Percentiles rank a stretch among this genome's conserved stretches.
phyloP scores from a whole-genome alignment of 30 jellyfish, hydroid and myxozoan genomes.

The Aurelia sp. region DNA sequence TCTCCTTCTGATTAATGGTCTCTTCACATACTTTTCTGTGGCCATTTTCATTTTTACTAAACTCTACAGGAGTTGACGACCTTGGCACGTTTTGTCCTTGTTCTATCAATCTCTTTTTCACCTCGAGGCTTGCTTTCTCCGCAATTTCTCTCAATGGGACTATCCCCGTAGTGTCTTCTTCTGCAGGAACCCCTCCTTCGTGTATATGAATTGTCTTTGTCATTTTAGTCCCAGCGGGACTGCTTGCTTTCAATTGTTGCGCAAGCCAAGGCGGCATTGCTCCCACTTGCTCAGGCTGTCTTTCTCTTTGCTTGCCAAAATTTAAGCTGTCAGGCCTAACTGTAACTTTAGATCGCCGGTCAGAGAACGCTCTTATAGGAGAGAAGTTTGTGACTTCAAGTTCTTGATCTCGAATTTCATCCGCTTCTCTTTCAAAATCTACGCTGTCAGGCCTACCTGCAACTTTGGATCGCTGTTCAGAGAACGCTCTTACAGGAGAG shows the following conservation, averaged over 20 bases:
- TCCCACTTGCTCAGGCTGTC: too few species aligned
- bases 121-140: constrained; percentile 59
- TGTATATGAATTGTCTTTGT: constrained; percentile 27
- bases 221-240: constrained; percentile 74
- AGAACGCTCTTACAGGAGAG: too few species aligned
- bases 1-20: background rate
- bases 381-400: too few species aligned
- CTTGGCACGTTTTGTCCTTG: constrained; percentile 28
- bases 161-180: constrained; percentile 41
- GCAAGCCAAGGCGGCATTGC: constrained; percentile 93
- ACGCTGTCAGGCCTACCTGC: too few species aligned
- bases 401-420: too few species aligned
- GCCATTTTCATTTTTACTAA: background rate
- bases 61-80: constrained; percentile 71
- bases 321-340: too few species aligned
- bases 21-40: background rate
- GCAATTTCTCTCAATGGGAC: constrained; percentile 47
- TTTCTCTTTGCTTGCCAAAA: background rate
- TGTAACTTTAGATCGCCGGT: too few species aligned
- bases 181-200: constrained; percentile 38
- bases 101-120: constrained; percentile 38
- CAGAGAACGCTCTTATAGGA: too few species aligned
- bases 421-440: background rate
- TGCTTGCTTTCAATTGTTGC: constrained; percentile 86
- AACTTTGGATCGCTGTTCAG: too few species aligned